Base-by-base conservation (phyloP, 1,140 invertebrate genomes). In the Nymphalis io region DNA sequence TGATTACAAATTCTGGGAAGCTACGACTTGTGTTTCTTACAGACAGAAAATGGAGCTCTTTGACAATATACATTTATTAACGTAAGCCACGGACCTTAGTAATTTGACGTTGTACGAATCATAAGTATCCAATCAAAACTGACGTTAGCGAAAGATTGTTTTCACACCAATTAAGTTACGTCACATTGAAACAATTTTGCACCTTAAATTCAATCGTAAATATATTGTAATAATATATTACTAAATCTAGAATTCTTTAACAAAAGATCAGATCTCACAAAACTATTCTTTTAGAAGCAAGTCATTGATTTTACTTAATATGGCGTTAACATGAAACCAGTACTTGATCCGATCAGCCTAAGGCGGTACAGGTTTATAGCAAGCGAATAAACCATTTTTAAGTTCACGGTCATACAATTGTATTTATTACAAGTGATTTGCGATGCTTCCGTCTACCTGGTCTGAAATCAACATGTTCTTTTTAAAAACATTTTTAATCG, bases 381-480 rank as follows among this genome's bases (percentile, higher is more conserved):
- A 75, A 86, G 69, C 77, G 68, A 79, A 76, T 75, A 65, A 57
- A 67, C 64, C 71, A 71, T 76, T 63, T 65, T 78, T 75, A 85
- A 87, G 84, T 87, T 87, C 84, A 85, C 81, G 84, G 84, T 57
- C 76, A 78, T 66, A 55, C 69, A 80, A 82, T 83, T 81, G 74
- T 81, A 77, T 86, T 78, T 81, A 77, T 79, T 78, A 75, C 75
- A 75, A 66, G 70, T 73, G 77, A 11, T 80, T 16, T 27, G 23
- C 23, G 75, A 55, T 60, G 80, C 79, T 85, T 84, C 84, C 83
- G 83, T 80, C 73, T 83, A 72, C 72, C 68, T 72, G 72, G 51
- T 65, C 44, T 8, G 15, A 18, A 20, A n/a, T 10, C 1, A 42
- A 6, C n/a, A 40, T 42, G 12, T 65, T 42, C 10, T 55, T 55